These are phyloP conservation scores for Symphodus melops DNA, from an alignment of 2,113 vertebrate genomes.

Conservation along the genomic window DNA sequence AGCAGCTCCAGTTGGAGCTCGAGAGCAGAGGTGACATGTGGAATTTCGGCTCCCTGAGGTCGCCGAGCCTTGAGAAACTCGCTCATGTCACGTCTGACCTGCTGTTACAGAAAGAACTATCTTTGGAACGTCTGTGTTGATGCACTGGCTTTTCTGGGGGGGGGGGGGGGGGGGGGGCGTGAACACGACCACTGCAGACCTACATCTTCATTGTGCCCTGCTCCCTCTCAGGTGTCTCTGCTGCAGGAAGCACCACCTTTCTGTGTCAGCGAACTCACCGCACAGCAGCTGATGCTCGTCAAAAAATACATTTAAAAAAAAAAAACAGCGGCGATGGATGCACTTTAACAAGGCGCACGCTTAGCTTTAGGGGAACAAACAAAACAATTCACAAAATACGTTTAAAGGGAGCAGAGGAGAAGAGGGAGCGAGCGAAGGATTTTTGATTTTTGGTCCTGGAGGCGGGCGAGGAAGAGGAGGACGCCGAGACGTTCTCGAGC, in stretches of 20 bases:
- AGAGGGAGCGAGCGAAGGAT: not conserved
- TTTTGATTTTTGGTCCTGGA: not conserved
- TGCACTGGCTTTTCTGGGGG: not conserved
- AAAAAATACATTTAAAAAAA: no score
- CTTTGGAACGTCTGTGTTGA: not conserved
- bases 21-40: conserved; percentile 30
- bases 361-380: not conserved
- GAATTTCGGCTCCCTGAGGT: conserved; percentile 53
- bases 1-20: conserved; percentile 47
- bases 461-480: conserved; percentile 13
- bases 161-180: no score
- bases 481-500: conserved; percentile 47
- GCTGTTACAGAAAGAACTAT: not conserved
- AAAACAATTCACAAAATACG: not conserved
- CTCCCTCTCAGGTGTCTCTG: conserved; percentile 54
- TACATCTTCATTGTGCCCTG: conserved; percentile 13
- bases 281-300: conserved; percentile 60
- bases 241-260: conserved; percentile 22
- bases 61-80: conserved; percentile 22
- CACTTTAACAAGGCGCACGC: conserved; percentile 36
- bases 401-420: conserved; percentile 16
- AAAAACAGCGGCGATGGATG: conserved; percentile 31
- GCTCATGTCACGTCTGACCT: conserved; percentile 12
- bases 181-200: not conserved
- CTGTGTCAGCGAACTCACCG: conserved; percentile 43